Evolutionary conservation across 2,888 invertebrate species (phyloP).

Genomic region (Podotricha telesiphe): DNA sequence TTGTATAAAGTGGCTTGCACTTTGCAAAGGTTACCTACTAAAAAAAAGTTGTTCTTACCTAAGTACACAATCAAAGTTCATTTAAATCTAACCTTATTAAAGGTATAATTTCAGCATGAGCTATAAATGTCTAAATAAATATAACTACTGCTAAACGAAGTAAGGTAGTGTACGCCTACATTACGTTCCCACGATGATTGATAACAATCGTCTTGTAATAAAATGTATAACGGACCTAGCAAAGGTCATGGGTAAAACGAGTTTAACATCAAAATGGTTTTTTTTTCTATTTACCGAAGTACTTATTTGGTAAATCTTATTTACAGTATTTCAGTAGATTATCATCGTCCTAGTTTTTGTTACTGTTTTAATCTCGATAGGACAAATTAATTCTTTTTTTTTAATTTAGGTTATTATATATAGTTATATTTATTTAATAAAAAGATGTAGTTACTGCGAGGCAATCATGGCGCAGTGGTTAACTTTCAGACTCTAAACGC

Average conservation of each 20-base stretch:
- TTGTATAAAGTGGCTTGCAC: too few species aligned
- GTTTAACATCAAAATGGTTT: background rate
- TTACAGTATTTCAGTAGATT: background rate
- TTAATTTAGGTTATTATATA: too few species aligned
- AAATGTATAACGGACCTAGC: conserved; percentile 39
- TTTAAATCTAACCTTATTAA: background rate
- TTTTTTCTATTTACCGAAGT: conserved; percentile 13
- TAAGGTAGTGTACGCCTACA: conserved; percentile 40
- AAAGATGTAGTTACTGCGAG: too few species aligned
- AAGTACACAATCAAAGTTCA: too few species aligned
- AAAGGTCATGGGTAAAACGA: conserved; percentile 38
- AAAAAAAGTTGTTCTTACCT: too few species aligned
- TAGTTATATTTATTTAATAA: too few species aligned
- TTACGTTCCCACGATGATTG: conserved; percentile 42
- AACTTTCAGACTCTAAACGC: too few species aligned
- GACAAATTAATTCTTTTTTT: too few species aligned
- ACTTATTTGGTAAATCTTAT: background rate
- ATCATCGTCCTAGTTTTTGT: background rate
- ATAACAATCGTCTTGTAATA: conserved; percentile 38
- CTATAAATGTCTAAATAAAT: conserved; percentile 19
- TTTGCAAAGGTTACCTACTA: too few species aligned
- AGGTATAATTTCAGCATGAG: conserved; percentile 11
- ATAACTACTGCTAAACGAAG: conserved; percentile 20
- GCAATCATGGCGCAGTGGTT: too few species aligned
- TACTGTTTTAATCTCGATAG: background rate